These are phyloP conservation scores for Phalloptychus januarius DNA, from an alignment of 2,797 vertebrate species.

Conservation along the genomic window DNA sequence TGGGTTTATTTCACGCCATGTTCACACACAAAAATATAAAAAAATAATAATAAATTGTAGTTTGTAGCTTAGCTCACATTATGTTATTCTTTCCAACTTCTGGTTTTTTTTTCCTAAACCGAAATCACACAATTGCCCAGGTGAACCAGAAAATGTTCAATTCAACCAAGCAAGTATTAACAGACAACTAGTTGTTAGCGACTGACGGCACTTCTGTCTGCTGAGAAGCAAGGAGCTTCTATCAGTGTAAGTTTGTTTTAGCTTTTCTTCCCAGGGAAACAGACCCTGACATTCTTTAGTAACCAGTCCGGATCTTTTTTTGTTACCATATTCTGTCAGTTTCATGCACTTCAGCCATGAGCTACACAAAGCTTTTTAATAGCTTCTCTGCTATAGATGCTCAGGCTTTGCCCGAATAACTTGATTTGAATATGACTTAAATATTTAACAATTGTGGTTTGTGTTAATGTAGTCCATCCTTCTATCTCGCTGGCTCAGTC, in stretches of 20 bases:
- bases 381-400: not conserved
- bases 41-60: too few species aligned
- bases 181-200: too few species aligned
- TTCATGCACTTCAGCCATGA: not conserved
- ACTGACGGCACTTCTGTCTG: not conserved
- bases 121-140: too few species aligned
- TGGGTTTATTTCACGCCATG: not conserved
- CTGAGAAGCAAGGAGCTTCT: not conserved
- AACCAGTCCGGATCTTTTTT: not conserved
- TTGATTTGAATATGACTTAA: not conserved
- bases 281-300: not conserved
- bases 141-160: too few species aligned
- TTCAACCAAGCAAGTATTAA: too few species aligned
- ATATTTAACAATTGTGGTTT: not conserved
- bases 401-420: not conserved
- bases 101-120: too few species aligned
- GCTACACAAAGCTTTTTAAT: not conserved
- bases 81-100: too few species aligned
- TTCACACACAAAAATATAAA: too few species aligned
- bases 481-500: not conserved
- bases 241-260: not conserved
- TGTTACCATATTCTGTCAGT: not conserved
- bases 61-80: too few species aligned
- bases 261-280: not conserved
- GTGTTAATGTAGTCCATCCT: not conserved